These are phyloP conservation scores for Liodrosophila aerea DNA, from an alignment of 2,888 invertebrate genomes.

Conservation along the genomic window DNA sequence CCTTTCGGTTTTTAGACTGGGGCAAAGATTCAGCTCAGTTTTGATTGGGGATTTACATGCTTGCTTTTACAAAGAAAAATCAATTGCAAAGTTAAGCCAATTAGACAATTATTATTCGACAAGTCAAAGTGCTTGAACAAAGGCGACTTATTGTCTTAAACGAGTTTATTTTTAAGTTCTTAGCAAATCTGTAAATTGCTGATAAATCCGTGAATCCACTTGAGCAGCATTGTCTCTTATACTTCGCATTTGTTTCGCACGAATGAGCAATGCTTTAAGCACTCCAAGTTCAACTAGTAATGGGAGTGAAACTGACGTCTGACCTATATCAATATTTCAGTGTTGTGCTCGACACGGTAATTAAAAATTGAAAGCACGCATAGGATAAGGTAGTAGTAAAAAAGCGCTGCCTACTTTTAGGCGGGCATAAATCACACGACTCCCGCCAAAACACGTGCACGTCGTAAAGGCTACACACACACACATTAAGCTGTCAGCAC, in stretches of 20 bases:
- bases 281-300: constrained; percentile 13
- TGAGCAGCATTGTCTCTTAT: constrained; percentile 1
- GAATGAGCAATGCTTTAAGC: constrained; percentile 27
- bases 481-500: constrained; percentile 65
- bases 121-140: too few species aligned
- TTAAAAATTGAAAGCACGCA: constrained; percentile 71
- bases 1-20: constrained; percentile 36
- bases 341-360: constrained; percentile 52
- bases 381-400: constrained; percentile 12
- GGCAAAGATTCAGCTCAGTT: constrained; percentile 1
- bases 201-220: constrained; percentile 1
- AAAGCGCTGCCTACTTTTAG: constrained; percentile 31
- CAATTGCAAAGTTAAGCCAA: constrained; percentile 45
- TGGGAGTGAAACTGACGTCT: constrained; percentile 15
- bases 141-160: constrained; percentile 6
- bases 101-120: constrained; percentile 32
- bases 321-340: constrained; percentile 71
- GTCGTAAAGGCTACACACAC: constrained; percentile 57
- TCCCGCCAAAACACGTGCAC: constrained; percentile 55
- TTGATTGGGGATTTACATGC: constrained; percentile 22
- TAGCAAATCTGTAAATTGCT: neutral
- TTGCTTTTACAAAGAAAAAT: constrained; percentile 13
- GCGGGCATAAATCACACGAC: constrained; percentile 62
- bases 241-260: constrained; percentile 25
- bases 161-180: neutral